A percentile compares a stretch with the other conserved stretches of the same genome.
These are phyloP conservation scores for Gyrodactylus bullatarudis DNA, from an alignment of 1,140 invertebrate species.

Conservation along the genomic window DNA sequence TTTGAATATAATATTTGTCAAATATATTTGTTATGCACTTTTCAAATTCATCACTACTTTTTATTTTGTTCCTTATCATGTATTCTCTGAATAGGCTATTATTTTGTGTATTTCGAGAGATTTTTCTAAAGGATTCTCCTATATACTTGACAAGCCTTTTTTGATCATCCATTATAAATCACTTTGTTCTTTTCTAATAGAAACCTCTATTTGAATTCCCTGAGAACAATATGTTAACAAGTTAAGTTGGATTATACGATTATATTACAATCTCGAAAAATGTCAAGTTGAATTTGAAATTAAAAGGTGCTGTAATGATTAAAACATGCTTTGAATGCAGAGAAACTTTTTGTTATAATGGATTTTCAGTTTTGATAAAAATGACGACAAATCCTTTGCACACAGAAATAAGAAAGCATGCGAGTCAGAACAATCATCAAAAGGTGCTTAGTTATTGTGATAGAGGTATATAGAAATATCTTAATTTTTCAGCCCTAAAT, in stretches of 20 bases:
- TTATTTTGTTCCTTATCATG: not conserved
- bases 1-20: not conserved
- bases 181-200: too few relatives aligned
- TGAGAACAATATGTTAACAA: too few relatives aligned
- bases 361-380: not conserved
- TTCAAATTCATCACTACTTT: not conserved
- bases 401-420: not conserved
- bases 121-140: not conserved
- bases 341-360: not conserved
- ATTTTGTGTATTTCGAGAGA: not conserved
- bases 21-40: not conserved
- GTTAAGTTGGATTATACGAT: too few relatives aligned
- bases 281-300: not conserved
- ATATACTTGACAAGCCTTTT: not conserved
- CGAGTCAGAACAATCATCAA: not conserved
- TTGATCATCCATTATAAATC: not conserved
- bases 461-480: not conserved
- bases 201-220: too few relatives aligned
- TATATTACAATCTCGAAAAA: too few relatives aligned
- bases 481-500: not conserved
- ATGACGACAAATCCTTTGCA: not conserved
- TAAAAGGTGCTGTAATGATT: too few relatives aligned
- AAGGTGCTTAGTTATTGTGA: not conserved
- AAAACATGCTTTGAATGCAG: too few relatives aligned
- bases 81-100: not conserved